phyloP scores from a whole-genome alignment of 37 sponge, comb jelly and placozoan genomes.

The Beroe forskalii region DNA sequence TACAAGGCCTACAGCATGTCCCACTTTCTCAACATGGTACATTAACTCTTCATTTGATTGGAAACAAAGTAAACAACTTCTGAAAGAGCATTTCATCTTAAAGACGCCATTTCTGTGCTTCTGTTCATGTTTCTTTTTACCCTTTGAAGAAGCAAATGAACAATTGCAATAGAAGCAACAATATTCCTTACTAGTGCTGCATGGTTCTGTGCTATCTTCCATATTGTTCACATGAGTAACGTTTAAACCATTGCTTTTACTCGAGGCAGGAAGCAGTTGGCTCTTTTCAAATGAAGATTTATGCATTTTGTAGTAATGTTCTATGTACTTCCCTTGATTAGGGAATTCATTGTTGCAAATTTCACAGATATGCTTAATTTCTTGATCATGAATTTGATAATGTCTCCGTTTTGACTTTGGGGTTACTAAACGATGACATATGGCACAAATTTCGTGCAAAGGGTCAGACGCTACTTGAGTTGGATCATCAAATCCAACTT shows the following conservation, averaged over 20 bases:
- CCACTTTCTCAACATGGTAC: neutral
- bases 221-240: neutral
- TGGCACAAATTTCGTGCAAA: neutral
- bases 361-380: constrained; percentile 4
- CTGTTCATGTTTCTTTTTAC: neutral
- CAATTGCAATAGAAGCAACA: neutral
- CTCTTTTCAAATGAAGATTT: neutral
- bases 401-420: neutral
- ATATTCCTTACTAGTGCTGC: too few species aligned
- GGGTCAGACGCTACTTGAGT: neutral
- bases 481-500: constrained; percentile 23
- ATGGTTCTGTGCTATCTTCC: neutral
- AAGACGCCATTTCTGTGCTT: constrained; percentile 30
- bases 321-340: neutral
- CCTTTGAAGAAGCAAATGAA: neutral
- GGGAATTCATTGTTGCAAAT: constrained; percentile 34
- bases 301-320: neutral
- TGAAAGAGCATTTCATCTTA: neutral
- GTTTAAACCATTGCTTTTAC: neutral
- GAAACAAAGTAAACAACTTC: neutral
- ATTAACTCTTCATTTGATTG: neutral
- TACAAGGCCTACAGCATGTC: neutral
- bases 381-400: neutral
- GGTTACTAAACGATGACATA: neutral
- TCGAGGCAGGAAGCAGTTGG: neutral